phyloP scores from a whole-genome alignment of 2,888 invertebrate species.

The Apotomis turbidana region DNA sequence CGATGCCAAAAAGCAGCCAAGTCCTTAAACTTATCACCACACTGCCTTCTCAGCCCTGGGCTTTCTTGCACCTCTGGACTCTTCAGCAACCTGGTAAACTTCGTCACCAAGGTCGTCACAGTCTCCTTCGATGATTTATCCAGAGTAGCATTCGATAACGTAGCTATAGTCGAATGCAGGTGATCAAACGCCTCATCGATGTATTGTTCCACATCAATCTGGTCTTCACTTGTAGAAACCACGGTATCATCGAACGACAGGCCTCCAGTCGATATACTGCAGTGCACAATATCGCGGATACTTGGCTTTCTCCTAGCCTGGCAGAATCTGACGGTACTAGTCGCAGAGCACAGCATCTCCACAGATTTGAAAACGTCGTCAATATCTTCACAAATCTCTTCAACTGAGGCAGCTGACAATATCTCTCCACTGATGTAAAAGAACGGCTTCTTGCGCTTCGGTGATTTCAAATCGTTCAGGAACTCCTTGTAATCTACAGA shows the following conservation, averaged over 20 bases:
- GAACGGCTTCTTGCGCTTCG: slow-evolving; percentile 39
- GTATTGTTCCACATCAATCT: slow-evolving; percentile 62
- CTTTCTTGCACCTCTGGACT: slow-evolving; percentile 60
- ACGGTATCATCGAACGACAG: slow-evolving; percentile 72
- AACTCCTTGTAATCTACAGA: slow-evolving; percentile 43
- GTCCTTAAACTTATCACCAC: slow-evolving; percentile 68
- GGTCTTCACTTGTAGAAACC: slow-evolving; percentile 47
- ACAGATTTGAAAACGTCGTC: slow-evolving; percentile 75
- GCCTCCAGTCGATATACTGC: slow-evolving; percentile 67
- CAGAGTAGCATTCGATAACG: slow-evolving; percentile 48
- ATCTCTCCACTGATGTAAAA: slow-evolving; percentile 44
- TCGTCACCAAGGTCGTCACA: slow-evolving; percentile 71
- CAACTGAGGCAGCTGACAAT: slow-evolving; percentile 43
- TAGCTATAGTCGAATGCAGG: slow-evolving; percentile 55
- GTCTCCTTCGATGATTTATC: slow-evolving; percentile 59
- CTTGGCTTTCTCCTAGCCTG: slow-evolving; percentile 46
- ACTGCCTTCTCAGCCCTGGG: slow-evolving; percentile 60
- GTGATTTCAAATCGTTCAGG: slow-evolving; percentile 35
- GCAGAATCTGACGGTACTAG: slow-evolving; percentile 59
- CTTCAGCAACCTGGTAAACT: slow-evolving; percentile 65
- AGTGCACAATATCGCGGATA: slow-evolving; percentile 64
- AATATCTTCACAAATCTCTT: slow-evolving; percentile 43
- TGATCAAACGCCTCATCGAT: slow-evolving; percentile 74
- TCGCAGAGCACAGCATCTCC: slow-evolving; percentile 65
- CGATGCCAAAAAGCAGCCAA: slow-evolving; percentile 72